These are phyloP conservation scores for Protosalanx chinensis DNA, from an alignment of 2,797 vertebrate species.

Conservation along the genomic window DNA sequence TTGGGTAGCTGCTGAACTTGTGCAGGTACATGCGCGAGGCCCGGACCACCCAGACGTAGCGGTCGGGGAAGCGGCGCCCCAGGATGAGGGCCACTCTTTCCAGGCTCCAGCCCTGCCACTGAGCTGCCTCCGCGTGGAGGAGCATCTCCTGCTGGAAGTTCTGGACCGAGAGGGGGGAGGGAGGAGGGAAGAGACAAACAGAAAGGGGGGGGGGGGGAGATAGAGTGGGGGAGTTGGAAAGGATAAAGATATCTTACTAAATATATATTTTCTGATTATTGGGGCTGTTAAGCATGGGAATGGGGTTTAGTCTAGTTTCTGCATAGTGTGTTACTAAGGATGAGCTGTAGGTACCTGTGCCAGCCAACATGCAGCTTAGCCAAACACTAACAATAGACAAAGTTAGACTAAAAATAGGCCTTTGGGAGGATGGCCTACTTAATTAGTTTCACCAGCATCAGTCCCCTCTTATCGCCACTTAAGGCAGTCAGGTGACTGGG, in stretches of 20 bases:
- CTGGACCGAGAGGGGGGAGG: conserved; percentile 56
- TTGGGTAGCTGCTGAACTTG: conserved; percentile 96
- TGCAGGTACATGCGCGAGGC: conserved; percentile 93
- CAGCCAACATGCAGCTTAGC: background rate
- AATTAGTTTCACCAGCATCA: conserved; percentile 31
- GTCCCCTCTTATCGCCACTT: conserved; percentile 2
- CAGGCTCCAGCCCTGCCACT: conserved; percentile 91
- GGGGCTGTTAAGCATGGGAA: background rate
- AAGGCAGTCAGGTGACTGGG: conserved; percentile 15
- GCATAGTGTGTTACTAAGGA: background rate
- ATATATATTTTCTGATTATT: background rate
- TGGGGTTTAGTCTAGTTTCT: background rate
- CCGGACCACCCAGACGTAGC: conserved; percentile 87
- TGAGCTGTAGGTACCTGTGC: background rate
- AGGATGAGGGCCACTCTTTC: conserved; percentile 83
- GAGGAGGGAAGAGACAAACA: background rate
- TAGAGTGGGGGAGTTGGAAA: background rate
- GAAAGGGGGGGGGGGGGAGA: background rate
- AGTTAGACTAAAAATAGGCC: conserved; percentile 4
- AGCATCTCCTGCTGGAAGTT: conserved; percentile 92
- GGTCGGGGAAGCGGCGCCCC: conserved; percentile 80
- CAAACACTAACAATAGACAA: background rate
- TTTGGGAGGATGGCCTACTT: conserved; percentile 16
- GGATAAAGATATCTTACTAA: too few relatives aligned
- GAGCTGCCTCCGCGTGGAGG: conserved; percentile 83